Base-by-base conservation (phyloP, 2,113 vertebrate species). In the Corythaeola cristata region DNA sequence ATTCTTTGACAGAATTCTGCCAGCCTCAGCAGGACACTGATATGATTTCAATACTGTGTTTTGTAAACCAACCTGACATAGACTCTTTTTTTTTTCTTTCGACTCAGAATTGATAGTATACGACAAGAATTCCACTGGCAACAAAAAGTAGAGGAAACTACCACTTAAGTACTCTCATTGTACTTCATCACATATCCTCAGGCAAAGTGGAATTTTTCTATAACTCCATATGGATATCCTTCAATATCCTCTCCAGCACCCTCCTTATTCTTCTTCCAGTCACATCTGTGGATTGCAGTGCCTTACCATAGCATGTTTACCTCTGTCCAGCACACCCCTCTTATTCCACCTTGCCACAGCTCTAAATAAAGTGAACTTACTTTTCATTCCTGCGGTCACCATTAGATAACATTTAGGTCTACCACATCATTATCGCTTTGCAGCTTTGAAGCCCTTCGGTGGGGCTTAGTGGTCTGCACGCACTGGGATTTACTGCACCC, bases 361-460 rank as follows among this genome's bases (percentile, higher is more conserved):
- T 59, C 60, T 80, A 53, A 75, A 27, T 18, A 45, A 55, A 60
- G 28, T 5, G 7, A 19, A 12, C 20, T 53, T 60, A 33, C 15
- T 58, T 71, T 59, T 77, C 50, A 32, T n/a, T 50, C 64, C 64
- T 83, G n/a, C 45, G 47, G 33, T 39, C 23, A 30, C 49, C 7
- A 2, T 12, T 75, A 56, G 24, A 15, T 20, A 39, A n/a, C 16
- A 11, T 11, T 5, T 18, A 55, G 23, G 18, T 35, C 44, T 69
- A 15, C 32, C 1, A 1, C 68, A 45, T 19, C 19, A 9, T 32
- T 75, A 64, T 58, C 50, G 17, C 15, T n/a, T 14, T 63, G 49
- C 44, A 3, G 0, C 47, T 60, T 22, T n/a, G n/a, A 66, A 60
- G 45, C 39, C 32, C n/a, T 62, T 68, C 0, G 0, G 32, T 50